Evolutionary conservation across 2,888 invertebrate genomes (phyloP).

Genomic region (Ditylenchus weischeri): DNA sequence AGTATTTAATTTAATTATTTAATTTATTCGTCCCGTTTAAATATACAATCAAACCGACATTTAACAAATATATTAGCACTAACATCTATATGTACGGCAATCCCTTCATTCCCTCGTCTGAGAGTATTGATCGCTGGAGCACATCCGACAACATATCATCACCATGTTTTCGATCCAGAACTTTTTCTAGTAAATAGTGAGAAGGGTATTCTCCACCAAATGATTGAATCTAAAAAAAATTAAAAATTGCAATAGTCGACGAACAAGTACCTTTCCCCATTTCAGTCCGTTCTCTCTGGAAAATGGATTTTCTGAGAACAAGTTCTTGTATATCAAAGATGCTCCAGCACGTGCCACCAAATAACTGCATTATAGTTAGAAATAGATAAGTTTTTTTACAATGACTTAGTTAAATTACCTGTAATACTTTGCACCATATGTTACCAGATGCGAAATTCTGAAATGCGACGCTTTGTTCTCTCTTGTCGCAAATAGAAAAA

Average conservation of each 20-base stretch:
- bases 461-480: background rate
- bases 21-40: too few relatives aligned
- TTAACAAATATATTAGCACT: too few relatives aligned
- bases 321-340: slow-evolving; percentile 48
- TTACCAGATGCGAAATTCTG: slow-evolving; percentile 88
- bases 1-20: too few relatives aligned
- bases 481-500: too few relatives aligned
- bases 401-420: slow-evolving; percentile 71
- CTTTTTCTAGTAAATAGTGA: slow-evolving; percentile 41
- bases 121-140: background rate
- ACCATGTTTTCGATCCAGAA: slow-evolving; percentile 44
- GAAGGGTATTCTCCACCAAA: slow-evolving; percentile 54
- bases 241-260: background rate
- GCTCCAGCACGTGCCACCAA: slow-evolving; percentile 70
- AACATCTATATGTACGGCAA: too few relatives aligned
- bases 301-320: slow-evolving; percentile 48
- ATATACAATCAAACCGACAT: too few relatives aligned
- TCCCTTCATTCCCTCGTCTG: too few relatives aligned
- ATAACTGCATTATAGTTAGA: slow-evolving; percentile 81
- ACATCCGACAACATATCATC: slow-evolving; percentile 35
- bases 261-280: slow-evolving; percentile 49
- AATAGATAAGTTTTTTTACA: background rate
- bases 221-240: slow-evolving; percentile 45
- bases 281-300: slow-evolving; percentile 40
- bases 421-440: slow-evolving; percentile 98